Base-by-base conservation (phyloP, 2,797 vertebrate genomes). In the Sebastes kiyomatsui region DNA sequence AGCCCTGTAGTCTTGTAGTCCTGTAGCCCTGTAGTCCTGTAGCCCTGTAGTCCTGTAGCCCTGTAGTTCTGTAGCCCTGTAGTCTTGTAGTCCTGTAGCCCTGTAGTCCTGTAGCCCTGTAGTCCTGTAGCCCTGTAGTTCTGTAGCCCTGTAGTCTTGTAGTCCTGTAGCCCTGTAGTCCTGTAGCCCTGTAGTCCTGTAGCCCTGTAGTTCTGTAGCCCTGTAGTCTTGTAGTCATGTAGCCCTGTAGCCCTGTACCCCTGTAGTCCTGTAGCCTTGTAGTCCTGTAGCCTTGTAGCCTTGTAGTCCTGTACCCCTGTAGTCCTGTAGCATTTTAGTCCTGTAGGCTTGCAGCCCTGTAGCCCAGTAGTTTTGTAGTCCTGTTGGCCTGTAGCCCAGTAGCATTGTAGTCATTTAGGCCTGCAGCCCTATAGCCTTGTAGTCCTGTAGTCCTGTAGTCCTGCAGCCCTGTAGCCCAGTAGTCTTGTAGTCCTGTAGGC, bases 31-130 rank as follows among this genome's bases (percentile, higher is more conserved):
- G 28, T 28, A 28, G 28, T 1, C 6, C 5, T 28, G 32, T 33
- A 33, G 32, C 32, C 32, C 0, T 33, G 32, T 33, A 10, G 32
- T 0, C 1, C 1, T 32, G 30, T 32, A 32, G 30, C 0, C 7
- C 1, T 32, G 30, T 30, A 32, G 7, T 0, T 1, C 1, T 49
- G 16, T 7, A 49, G 46, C 1, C 0, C 7, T 49, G 7, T 49
- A 49, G 16, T 0, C 1, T 1, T 49, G 16, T 52, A 52, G 46
- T 0, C 7, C 18, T 49, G 46, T 49, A 49, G 18, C 0, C 2
- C 55, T 58, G 23, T 14, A 58, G 23, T 2, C 1, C 12, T 25
- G 22, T 12, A 58, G 55, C 0, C 3, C 1, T 12, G 7, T 58
- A 12, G 25, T 0, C 1, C 1, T 55, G 22, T 23, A 55, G 10